Percentiles rank a stretch among this genome's conserved stretches.
phyloP scores from a whole-genome alignment of 2,113 vertebrate genomes.

The Cinclus mexicanus region DNA sequence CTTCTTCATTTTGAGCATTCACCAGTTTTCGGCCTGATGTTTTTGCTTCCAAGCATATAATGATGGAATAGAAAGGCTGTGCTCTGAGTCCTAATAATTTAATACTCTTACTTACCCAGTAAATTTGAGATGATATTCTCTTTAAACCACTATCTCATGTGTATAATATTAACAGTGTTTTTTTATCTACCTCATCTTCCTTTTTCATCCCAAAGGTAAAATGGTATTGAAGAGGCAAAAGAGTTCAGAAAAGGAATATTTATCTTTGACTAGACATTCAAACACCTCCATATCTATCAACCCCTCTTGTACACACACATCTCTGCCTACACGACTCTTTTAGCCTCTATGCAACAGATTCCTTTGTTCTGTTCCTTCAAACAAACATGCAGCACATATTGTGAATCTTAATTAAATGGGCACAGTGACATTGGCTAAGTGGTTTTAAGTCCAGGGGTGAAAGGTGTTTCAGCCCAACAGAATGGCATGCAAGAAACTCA shows the following conservation, averaged over 20 bases:
- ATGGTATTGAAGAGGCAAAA: background rate
- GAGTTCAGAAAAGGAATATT: background rate
- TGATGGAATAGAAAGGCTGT: background rate
- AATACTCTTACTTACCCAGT: background rate
- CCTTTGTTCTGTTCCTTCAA: background rate
- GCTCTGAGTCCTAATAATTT: background rate
- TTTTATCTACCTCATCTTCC: background rate
- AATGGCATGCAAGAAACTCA: background rate
- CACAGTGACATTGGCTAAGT: background rate
- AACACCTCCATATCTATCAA: background rate
- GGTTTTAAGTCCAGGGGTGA: background rate
- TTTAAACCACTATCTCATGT: background rate
- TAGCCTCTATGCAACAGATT: background rate
- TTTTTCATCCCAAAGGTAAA: background rate
- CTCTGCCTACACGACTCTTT: background rate
- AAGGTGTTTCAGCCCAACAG: background rate
- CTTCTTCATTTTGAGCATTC: background rate
- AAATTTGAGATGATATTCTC: background rate
- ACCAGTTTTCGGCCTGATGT: background rate
- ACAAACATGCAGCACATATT: fast-evolving
- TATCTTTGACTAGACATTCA: background rate
- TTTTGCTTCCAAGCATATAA: background rate
- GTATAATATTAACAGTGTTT: background rate
- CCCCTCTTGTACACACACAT: background rate
- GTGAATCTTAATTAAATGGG: background rate